Base-by-base conservation (phyloP, 2,797 vertebrate genomes). In the Phataginus tricuspis region DNA sequence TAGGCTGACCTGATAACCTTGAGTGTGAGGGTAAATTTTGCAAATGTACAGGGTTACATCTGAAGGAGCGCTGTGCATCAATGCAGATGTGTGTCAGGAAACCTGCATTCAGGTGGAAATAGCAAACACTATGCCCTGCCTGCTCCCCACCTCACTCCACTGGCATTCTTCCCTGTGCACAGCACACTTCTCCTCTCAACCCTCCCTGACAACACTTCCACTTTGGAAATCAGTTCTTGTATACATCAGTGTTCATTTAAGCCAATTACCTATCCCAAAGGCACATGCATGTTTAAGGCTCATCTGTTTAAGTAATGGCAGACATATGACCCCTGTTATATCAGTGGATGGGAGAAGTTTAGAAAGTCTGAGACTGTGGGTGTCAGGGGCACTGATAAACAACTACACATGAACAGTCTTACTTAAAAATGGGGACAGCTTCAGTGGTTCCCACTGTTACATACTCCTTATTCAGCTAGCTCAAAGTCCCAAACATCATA, bases 401-500 rank as follows among this genome's bases (percentile, higher is more conserved):
- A 94, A 79, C 87, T 75, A 85, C 45, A 86, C 31, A 1, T 0
- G 25, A 66, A 55, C 15, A 59, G 11, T 51, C 86, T 92, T 90
- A 31, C 85, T 96, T 87, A 34, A 79, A 78, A 92, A 68, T 93
- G 42, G 96, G 80, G 91, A 88, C 64, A 57, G 29, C 13, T 83
- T 86, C 29, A 7, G 45, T 95, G 74, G 21, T 78, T 96, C 82
- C 82, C 11, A 84, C 78, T 14, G 18, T 79, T 95, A 94, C 95
- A 80, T 95, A 90, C 25, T 68, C 77, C 75, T 95, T 80, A 90
- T 66, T 75, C 59, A 86, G 86, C 77, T 7, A 75, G 57, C 83
- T 95, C 59, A 86, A 96, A 93, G 80, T 92, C 95, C 91, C 74
- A 80, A 88, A 88, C 82, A 89, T 91, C 82, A 92, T 78, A 94